Conservation (phyloP, 35 echinoderm and acorn worm genomes). For the Diadema setosum region DNA sequence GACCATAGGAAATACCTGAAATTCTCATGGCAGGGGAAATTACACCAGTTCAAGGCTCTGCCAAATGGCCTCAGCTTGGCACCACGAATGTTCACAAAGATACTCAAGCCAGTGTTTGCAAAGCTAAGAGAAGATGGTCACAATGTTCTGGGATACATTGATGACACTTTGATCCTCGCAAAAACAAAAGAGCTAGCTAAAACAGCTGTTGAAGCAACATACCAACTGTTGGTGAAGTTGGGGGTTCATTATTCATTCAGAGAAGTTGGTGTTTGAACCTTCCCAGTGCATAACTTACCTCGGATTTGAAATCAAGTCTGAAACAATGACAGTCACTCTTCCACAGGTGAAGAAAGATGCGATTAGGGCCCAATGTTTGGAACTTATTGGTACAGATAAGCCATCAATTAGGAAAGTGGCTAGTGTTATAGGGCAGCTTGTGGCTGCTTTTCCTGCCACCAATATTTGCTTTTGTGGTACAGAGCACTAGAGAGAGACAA, state of each 20-base stretch:
- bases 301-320: constrained; percentile 36
- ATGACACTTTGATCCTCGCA: not conserved
- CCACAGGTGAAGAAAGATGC: not conserved
- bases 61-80: constrained; percentile 23
- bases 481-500: constrained; percentile 51
- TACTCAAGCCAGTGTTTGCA: constrained; percentile 36
- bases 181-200: not conserved
- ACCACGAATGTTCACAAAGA: constrained; percentile 6
- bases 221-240: not conserved
- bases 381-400: not conserved
- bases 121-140: not conserved
- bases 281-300: constrained; percentile 8
- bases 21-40: not conserved
- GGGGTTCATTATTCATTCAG: constrained; percentile 28
- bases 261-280: constrained; percentile 23
- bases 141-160: not conserved
- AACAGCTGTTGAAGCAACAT: not conserved
- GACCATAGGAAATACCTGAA: constrained; percentile 22
- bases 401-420: constrained; percentile 25
- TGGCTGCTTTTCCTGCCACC: constrained; percentile 45
- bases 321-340: constrained; percentile 6
- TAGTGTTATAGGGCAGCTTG: constrained; percentile 45
- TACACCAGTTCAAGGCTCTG: not conserved
- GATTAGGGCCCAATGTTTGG: constrained; percentile 13
- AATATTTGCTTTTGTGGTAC: constrained; percentile 62